A percentile compares a stretch with the other conserved stretches of the same genome.
These are phyloP conservation scores for Tragelaphus buxtoni DNA, from an alignment of 2,113 vertebrate genomes.

Conservation along the genomic window DNA sequence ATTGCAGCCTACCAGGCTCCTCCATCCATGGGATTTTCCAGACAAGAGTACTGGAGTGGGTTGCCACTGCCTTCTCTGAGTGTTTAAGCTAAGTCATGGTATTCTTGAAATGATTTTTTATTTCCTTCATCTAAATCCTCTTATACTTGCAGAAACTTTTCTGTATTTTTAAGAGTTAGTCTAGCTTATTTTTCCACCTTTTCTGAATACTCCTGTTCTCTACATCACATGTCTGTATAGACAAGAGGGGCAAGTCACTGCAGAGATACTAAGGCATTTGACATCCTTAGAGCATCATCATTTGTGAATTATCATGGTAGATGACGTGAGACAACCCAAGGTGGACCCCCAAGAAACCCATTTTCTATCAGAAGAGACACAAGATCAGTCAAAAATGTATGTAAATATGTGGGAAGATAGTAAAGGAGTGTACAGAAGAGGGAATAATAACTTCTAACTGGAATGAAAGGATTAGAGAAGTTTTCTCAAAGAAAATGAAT, in stretches of 20 bases:
- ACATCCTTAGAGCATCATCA: not conserved
- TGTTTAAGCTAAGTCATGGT: not conserved
- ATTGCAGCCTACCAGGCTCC: no score
- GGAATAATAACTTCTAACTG: not conserved
- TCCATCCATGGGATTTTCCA: no score
- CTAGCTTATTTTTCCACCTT: not conserved
- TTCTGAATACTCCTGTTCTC: not conserved
- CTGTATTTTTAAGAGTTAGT: not conserved
- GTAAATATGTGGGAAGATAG: not conserved
- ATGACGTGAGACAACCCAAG: not conserved
- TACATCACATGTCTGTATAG: not conserved
- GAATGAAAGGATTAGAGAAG: not conserved
- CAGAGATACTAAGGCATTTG: not conserved
- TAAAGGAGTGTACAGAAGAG: not conserved
- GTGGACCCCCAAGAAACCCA: not conserved
- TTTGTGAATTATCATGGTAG: not conserved
- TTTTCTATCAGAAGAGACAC: not conserved
- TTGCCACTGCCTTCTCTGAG: no score
- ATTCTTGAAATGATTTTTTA: not conserved
- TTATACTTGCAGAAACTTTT: not conserved
- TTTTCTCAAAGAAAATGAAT: not conserved
- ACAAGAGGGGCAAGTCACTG: not conserved
- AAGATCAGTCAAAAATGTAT: not conserved
- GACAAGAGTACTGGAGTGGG: no score
- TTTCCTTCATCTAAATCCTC: not conserved